Evolutionary conservation across 2,113 vertebrate genomes (phyloP), one percentile per base, ranked within the genome.

Genomic region (Cichladusa arquata): DNA sequence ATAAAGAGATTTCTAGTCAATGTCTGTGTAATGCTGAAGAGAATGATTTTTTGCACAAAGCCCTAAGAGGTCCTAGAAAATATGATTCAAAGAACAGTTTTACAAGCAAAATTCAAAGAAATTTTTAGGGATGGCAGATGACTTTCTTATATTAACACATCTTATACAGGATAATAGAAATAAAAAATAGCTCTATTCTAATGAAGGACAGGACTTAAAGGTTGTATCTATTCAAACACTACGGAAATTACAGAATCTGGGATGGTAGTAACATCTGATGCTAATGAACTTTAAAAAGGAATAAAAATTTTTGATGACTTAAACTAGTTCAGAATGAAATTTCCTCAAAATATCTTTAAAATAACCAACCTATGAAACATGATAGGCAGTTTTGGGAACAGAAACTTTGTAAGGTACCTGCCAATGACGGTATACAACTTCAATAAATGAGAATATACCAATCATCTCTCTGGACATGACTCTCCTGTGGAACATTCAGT

Each of bases 1-100:
- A 95, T 89, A 92, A 96, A 94, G 81, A 94, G 76, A 91, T 91
- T 94, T 92, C 79, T 71, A 88, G 84, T 86, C 50, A 82, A 82
- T 51, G 44, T 64, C 90, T 82, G 48, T 0, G 3, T 79, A 92
- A 86, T 34, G 14, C 50, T 74, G 72, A 80, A 92, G 57, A 93
- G 78, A 92, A 71, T 24, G 31, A 60, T 60, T 92, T 86, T 90
- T 76, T 72, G 3, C 73, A 76, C 44, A 94, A 88, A 86, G 26
- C 34, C 34, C 31, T 45, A 45, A 65, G 70, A 95, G 40, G 57
- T 72, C 31, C 24, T 36, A 56, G 53, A 73, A 83, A 89, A 87
- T 69, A 72, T 14, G 26, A 78, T 81, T 93, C 72, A 92, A 86
- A 81, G 51, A 58, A 77, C 3, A 77, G 31, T 23, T 93, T 94